These are phyloP conservation scores for Epirrhoe tristata DNA, from an alignment of 2,888 invertebrate species.

Conservation along the genomic window DNA sequence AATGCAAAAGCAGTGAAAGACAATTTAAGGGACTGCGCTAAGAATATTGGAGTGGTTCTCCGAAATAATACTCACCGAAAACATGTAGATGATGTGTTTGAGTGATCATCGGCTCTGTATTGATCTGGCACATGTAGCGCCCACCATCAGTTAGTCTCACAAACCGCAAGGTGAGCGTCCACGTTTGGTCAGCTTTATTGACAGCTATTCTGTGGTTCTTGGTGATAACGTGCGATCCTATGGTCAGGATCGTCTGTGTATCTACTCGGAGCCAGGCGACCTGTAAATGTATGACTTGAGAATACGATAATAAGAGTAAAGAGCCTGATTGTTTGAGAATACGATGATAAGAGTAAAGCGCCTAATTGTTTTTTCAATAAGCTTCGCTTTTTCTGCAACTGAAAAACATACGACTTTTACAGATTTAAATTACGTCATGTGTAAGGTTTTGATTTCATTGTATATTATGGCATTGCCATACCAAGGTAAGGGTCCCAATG, in stretches of 20 bases:
- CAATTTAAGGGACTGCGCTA: too few relatives aligned
- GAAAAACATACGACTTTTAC: too few relatives aligned
- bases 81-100: conserved; percentile 70
- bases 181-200: conserved; percentile 90
- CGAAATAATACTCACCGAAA: conserved; percentile 50
- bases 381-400: too few relatives aligned
- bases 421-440: too few relatives aligned
- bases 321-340: too few relatives aligned
- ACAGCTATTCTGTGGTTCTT: conserved; percentile 94
- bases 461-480: too few relatives aligned
- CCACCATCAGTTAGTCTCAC: conserved; percentile 91
- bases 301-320: not conserved
- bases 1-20: too few relatives aligned
- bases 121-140: conserved; percentile 90
- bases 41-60: too few relatives aligned
- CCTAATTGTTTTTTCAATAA: too few relatives aligned
- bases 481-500: too few relatives aligned
- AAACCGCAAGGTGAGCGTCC: conserved; percentile 92
- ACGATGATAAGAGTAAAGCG: too few relatives aligned
- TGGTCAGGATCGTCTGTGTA: conserved; percentile 95
- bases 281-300: conserved; percentile 70
- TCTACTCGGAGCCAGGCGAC: conserved; percentile 95
- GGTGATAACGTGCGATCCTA: conserved; percentile 94
- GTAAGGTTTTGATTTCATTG: too few relatives aligned
- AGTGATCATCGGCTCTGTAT: conserved; percentile 88